A percentile compares a stretch with the other conserved stretches of the same genome.
Evolutionary conservation across 2,888 invertebrate genomes (phyloP).

Genomic region (Drosophila quinaria): DNA sequence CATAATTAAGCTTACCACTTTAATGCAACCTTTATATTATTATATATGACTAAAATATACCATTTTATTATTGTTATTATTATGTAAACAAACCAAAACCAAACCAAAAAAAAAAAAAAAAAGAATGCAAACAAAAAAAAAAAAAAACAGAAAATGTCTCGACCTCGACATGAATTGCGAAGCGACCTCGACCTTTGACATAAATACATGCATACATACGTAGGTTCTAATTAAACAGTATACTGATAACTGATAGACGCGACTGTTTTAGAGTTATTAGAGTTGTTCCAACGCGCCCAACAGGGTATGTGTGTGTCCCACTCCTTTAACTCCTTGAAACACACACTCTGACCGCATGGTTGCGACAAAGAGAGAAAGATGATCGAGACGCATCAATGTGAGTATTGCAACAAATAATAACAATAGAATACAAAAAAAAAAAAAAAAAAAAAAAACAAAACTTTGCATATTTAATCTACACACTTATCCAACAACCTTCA

Average conservation of each 20-base stretch:
- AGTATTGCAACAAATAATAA: conserved; percentile 73
- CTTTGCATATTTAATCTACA: conserved; percentile 51
- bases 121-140: conserved; percentile 39
- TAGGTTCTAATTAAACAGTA: conserved; percentile 22
- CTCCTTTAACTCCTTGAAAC: conserved; percentile 68
- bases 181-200: conserved; percentile 27
- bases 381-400: conserved; percentile 73
- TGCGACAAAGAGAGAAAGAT: conserved; percentile 72
- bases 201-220: neutral
- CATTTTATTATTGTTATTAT: conserved; percentile 84
- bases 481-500: conserved; percentile 37
- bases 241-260: conserved; percentile 35
- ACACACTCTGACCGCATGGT: conserved; percentile 68
- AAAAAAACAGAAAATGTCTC: conserved; percentile 46
- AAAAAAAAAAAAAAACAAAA: conserved; percentile 39
- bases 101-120: conserved; percentile 50
- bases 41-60: conserved; percentile 84
- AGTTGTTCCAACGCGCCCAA: conserved; percentile 66
- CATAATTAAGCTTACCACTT: conserved; percentile 56
- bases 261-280: conserved; percentile 66
- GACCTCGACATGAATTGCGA: conserved; percentile 37
- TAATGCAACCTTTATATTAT: conserved; percentile 68
- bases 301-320: conserved; percentile 58
- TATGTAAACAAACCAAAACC: conserved; percentile 66
- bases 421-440: conserved; percentile 38